Percentiles rank a stretch among this genome's conserved stretches.
Evolutionary conservation across 2,888 invertebrate species (phyloP).

Genomic region (Axea sp.): DNA sequence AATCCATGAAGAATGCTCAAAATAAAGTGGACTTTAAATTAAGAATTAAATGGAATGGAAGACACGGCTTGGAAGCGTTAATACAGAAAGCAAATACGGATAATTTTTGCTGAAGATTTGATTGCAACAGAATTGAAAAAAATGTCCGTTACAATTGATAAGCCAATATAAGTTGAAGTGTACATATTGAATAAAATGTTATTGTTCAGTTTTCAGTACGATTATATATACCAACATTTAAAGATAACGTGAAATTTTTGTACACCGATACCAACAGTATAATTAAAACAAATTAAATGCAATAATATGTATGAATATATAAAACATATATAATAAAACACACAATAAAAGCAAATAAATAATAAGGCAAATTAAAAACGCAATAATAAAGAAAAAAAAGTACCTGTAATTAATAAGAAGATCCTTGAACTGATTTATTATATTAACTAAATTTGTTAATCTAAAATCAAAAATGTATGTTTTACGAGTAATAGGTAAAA

Average conservation of each 20-base stretch:
- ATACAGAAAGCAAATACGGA: not conserved
- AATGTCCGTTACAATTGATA: not conserved
- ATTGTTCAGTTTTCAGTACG: no score
- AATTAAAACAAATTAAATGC: constrained; percentile 67
- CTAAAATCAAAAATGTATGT: not conserved
- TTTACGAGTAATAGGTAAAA: not conserved
- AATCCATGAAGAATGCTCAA: no score
- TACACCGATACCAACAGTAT: constrained; percentile 71
- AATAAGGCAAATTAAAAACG: no score
- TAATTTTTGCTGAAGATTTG: constrained; percentile 16
- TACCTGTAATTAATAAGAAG: constrained; percentile 7
- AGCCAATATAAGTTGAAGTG: no score
- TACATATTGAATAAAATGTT: no score
- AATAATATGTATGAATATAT: constrained; percentile 71
- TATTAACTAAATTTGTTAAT: not conserved
- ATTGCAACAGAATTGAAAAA: constrained; percentile 24
- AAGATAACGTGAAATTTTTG: constrained; percentile 59
- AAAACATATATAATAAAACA: constrained; percentile 60
- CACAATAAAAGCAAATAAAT: constrained; percentile 70
- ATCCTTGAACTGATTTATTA: not conserved
- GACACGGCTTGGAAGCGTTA: not conserved
- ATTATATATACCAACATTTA: constrained; percentile 10
- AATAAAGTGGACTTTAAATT: no score
- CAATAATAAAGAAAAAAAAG: constrained; percentile 8
- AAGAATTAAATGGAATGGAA: no score